Percentiles rank a stretch among this genome's conserved stretches.
Evolutionary conservation across 2,113 vertebrate species (phyloP).

Genomic region (Perognathus longimembris): DNA sequence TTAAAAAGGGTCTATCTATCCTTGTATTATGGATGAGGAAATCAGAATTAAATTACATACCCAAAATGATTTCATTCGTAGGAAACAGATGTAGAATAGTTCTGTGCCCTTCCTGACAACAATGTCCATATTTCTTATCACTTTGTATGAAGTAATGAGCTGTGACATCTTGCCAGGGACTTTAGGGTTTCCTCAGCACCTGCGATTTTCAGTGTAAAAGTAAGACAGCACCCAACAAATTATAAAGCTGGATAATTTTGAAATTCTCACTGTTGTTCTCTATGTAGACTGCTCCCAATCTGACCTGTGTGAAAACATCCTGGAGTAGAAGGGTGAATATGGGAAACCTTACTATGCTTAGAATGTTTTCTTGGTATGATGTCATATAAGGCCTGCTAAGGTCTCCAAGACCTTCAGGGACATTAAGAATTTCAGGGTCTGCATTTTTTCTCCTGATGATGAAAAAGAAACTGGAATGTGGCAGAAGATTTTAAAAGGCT

Average conservation of each 20-base stretch:
- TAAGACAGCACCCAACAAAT: neutral
- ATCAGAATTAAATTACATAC: neutral
- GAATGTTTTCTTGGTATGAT: neutral
- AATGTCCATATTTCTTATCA: neutral
- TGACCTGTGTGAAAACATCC: neutral
- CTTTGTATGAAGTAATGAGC: accelerated
- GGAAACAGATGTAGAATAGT: neutral
- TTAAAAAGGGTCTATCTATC: neutral
- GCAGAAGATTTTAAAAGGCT: neutral
- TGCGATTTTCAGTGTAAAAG: neutral
- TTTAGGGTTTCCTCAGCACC: neutral
- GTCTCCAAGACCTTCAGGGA: neutral
- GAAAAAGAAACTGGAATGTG: neutral
- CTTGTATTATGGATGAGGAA: neutral
- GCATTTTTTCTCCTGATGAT: neutral
- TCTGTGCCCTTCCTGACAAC: neutral
- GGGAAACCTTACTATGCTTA: neutral
- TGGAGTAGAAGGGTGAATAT: neutral
- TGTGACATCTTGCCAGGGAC: neutral
- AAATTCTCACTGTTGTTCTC: neutral
- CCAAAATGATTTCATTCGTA: neutral
- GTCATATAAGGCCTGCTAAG: neutral
- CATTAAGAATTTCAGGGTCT: neutral
- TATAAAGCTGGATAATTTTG: neutral
- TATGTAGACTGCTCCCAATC: neutral